Base-by-base conservation (phyloP, 2,113 vertebrate genomes). In the Rhynchomys soricoides region DNA sequence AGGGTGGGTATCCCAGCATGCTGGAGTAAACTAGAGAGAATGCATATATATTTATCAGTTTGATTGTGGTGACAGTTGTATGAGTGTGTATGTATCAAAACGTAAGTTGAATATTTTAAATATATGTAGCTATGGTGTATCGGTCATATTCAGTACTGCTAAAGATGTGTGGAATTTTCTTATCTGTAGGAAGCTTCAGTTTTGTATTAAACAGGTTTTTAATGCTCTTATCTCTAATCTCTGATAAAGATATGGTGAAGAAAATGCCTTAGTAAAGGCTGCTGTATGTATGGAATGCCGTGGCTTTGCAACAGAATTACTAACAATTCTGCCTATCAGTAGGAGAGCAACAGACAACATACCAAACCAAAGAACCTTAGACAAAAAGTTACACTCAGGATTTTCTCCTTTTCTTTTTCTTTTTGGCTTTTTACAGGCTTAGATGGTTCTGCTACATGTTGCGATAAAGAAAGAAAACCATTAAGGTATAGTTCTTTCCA, bases 161-260 rank as follows among this genome's bases (percentile, higher is more conserved):
- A 17, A 79, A 68, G 68, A 17, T 26, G 8, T 19, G 5, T 43
- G 62, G 90, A 77, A 77, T 62, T 64, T 71, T 71, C 31, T 86
- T 87, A 64, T 75, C 70, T 85, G 4, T n/a, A 79, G 85, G n/a
- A 89, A 94, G 40, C 82, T 90, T 43, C 29, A 82, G 68, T 91
- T 95, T 78, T 93, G 29, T 95, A 78, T 78, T 82, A 91, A 88
- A 62, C 29, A 62, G 55, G 87, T 59, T 94, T 66, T 50, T 15
- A 52, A 57, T 95, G 68, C 74, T 57, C 19, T 79, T 90, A 89
- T 91, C 52, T 89, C 9, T n/a, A 90, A n/a, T 87, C 1, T 5
- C 16, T 22, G 45, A 45, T 73, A 78, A 93, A 93, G 45, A 89
- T 85, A 75, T 55, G 43, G 81, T 73, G 83, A 92, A 85, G 48